Evolutionary conservation across 92 coral and sea anemone species (phyloP), one percentile per base, ranked within the genome.

Genomic region (Porites cylindrica): DNA sequence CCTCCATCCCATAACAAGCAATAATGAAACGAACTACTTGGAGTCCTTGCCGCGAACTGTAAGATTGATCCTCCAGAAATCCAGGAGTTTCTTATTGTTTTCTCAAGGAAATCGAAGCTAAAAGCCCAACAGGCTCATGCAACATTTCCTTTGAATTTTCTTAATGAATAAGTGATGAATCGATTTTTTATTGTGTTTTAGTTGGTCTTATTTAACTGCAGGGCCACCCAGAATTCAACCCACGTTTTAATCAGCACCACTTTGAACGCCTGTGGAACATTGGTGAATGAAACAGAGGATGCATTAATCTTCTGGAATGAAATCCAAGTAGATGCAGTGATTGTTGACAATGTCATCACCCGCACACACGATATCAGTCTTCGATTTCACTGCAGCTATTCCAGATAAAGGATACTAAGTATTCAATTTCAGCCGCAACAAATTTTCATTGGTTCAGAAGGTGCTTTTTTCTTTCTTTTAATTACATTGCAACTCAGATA

Each of bases 171-270:
- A 29, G 32, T 29, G 32, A 29, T 29, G 32, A 29, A 2, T 29
- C 3, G 32, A 1, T 29, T 2, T 29, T 29, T 29, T 1, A 29
- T 29, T 29, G 1, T 29, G 32, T 29, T 29, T 29, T 29, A 29
- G 2, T 29, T 29, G 3, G 32, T 29, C 32, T 29, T 2, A 1
- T 29, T 29, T 29, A 1, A 29, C 32, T 54, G 72, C 70, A 16
- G 38, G 56, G 86, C 90, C 52, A 60, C 86, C 19, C 63, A 64
- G 43, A 87, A 87, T 56, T 23, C 18, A 12, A 86, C 90, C 51
- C 90, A 86, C 52, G 32, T 86, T 43, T 54, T 54, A 4, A 53
- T 86, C 61, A 71, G 70, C 68, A 86, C 90, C 10, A 51, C 38
- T 56, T 38, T 86, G 0, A 78, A 77, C 29, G 89, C 47, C 53